phyloP scores from a whole-genome alignment of 2,797 vertebrate genomes.

The Myoxocephalus aenaeus region DNA sequence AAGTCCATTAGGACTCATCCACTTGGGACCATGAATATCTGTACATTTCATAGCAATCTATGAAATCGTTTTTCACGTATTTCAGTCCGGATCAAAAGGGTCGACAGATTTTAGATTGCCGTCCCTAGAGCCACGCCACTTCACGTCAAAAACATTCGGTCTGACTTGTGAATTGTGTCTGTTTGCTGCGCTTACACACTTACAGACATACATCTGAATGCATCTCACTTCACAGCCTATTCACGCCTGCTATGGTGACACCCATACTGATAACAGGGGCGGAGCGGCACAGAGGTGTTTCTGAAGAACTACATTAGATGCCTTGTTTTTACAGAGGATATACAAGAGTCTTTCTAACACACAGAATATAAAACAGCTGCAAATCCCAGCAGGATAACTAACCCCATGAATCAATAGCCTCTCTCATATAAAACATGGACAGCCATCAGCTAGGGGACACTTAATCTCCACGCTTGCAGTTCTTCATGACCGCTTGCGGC shows the following conservation, averaged over 20 bases:
- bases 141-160: constrained; percentile 8
- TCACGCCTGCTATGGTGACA: constrained; percentile 34
- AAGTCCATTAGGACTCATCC: neutral
- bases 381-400: constrained; percentile 77
- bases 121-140: neutral
- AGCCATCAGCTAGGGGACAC: constrained; percentile 74
- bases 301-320: constrained; percentile 56
- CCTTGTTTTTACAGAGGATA: constrained; percentile 64
- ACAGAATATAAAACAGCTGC: constrained; percentile 69
- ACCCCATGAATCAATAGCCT: constrained; percentile 77
- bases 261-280: constrained; percentile 29
- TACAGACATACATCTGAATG: constrained; percentile 10
- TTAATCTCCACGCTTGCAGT: constrained; percentile 70
- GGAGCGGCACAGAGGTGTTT: constrained; percentile 34
- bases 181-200: constrained; percentile 28
- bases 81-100: constrained; percentile 5
- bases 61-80: constrained; percentile 3
- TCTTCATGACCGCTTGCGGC: constrained; percentile 66
- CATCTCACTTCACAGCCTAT: constrained; percentile 42
- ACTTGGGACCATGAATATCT: constrained; percentile 3
- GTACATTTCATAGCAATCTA: neutral
- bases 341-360: constrained; percentile 69
- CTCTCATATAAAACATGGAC: constrained; percentile 80
- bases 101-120: constrained; percentile 4
- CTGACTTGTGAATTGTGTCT: constrained; percentile 2